These are phyloP conservation scores for Ochropleura plecta DNA, from an alignment of 2,888 invertebrate species.

Conservation along the genomic window DNA sequence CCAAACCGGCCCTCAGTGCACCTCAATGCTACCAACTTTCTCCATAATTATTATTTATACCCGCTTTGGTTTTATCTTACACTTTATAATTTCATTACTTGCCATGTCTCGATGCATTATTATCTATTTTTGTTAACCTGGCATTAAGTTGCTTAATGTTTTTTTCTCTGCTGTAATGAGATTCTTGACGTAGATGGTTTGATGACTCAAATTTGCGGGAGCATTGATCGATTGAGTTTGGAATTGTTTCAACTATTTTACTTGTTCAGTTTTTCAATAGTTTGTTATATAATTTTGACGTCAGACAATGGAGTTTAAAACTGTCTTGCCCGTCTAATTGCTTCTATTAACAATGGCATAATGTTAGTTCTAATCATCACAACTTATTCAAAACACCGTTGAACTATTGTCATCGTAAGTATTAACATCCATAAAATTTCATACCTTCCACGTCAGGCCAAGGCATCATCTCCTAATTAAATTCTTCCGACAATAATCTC, in stretches of 20 bases:
- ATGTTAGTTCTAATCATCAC: neutral
- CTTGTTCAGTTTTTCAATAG: conserved; percentile 16
- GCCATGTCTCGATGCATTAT: conserved; percentile 69
- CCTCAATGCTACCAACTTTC: conserved; percentile 84
- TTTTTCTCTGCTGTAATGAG: conserved; percentile 31
- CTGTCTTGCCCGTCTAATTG: neutral
- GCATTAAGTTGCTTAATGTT: conserved; percentile 47
- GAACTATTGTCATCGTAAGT: neutral
- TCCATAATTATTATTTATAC: conserved; percentile 88
- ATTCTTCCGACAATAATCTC: conserved; percentile 37
- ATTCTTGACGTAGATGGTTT: conserved; percentile 20
- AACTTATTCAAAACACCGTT: neutral
- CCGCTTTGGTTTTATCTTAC: conserved; percentile 77
- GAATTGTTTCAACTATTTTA: conserved; percentile 35
- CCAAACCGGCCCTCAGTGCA: conserved; percentile 65
- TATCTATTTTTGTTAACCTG: conserved; percentile 63
- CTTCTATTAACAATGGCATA: neutral
- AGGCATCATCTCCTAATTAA: conserved; percentile 36
- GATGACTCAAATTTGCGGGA: conserved; percentile 45
- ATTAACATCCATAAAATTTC: neutral
- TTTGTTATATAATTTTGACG: conserved; percentile 7
- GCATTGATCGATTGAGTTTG: conserved; percentile 25
- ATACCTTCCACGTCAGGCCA: conserved; percentile 14
- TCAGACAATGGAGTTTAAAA: neutral
- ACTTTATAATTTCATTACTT: conserved; percentile 76